Conservation (phyloP, 2,888 invertebrate genomes). For the Patella depressa region DNA sequence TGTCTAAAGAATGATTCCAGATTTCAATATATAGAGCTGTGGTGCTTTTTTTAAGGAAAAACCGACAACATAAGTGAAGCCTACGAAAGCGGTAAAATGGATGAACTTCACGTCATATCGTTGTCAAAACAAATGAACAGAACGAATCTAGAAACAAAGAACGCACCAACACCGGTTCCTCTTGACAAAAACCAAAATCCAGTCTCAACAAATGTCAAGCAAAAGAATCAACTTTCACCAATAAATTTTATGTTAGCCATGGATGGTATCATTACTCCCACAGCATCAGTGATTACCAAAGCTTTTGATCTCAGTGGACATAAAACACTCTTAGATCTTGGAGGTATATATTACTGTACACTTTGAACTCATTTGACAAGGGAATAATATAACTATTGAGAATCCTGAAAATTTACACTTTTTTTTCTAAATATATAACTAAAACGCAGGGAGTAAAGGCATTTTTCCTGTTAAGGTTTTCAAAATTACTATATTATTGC, state of each 20-base stretch:
- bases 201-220: not conserved
- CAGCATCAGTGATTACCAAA: slow-evolving; percentile 43
- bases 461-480: no score
- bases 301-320: slow-evolving; percentile 57
- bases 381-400: no score
- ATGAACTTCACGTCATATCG: not conserved
- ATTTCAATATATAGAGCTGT: no score
- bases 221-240: slow-evolving; percentile 28
- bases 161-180: not conserved
- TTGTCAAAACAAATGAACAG: slow-evolving; percentile 6
- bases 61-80: no score
- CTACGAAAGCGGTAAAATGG: not conserved
- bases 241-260: slow-evolving; percentile 51
- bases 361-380: no score
- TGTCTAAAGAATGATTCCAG: no score
- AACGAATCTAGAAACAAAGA: not conserved
- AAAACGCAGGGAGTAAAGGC: no score
- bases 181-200: slow-evolving; percentile 12
- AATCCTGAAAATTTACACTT: no score
- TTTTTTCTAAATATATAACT: no score
- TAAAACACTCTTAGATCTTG: slow-evolving; percentile 53
- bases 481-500: no score
- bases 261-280: slow-evolving; percentile 50
- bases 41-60: no score
- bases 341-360: slow-evolving; percentile 42